Conservation (phyloP, 2,888 invertebrate genomes). For the Philopedon plagiatum region DNA sequence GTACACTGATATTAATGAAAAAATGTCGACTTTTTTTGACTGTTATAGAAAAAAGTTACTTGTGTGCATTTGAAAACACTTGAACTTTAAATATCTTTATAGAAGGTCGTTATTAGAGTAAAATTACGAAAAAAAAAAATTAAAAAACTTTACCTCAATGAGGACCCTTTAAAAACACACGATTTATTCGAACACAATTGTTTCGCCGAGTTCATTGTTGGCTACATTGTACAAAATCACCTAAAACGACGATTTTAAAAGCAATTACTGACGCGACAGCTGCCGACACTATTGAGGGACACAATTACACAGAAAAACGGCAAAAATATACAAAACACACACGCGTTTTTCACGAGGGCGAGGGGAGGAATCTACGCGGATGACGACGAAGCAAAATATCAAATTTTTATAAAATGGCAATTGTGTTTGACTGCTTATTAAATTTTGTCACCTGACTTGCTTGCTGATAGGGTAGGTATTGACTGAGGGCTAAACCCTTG, state of each 20-base stretch:
- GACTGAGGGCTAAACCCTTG: too few relatives aligned
- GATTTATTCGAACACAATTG: conserved; percentile 49
- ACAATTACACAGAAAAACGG: conserved; percentile 61
- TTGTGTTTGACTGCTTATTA: conserved; percentile 39
- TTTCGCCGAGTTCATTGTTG: conserved; percentile 53
- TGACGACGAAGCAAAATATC: conserved; percentile 10
- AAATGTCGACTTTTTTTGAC: too few relatives aligned
- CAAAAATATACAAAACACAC: conserved; percentile 53
- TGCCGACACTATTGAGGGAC: conserved; percentile 60
- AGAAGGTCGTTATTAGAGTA: too few relatives aligned
- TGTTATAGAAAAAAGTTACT: too few relatives aligned
- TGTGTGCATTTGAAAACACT: too few relatives aligned
- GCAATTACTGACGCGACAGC: conserved; percentile 61
- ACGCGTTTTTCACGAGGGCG: conserved; percentile 16
- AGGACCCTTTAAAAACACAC: conserved; percentile 23
- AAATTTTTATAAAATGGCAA: conserved; percentile 32
- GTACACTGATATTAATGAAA: too few relatives aligned
- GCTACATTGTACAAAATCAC: conserved; percentile 59
- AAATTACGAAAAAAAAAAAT: too few relatives aligned
- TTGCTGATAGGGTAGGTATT: too few relatives aligned
- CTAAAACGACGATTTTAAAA: conserved; percentile 60
- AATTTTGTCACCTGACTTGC: conserved; percentile 37
- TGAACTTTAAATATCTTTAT: too few relatives aligned
- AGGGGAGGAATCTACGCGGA: neutral
- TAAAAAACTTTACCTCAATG: neutral